These are phyloP conservation scores for Steinernema carpocapsae DNA, from an alignment of 2,888 invertebrate genomes.

Conservation along the genomic window DNA sequence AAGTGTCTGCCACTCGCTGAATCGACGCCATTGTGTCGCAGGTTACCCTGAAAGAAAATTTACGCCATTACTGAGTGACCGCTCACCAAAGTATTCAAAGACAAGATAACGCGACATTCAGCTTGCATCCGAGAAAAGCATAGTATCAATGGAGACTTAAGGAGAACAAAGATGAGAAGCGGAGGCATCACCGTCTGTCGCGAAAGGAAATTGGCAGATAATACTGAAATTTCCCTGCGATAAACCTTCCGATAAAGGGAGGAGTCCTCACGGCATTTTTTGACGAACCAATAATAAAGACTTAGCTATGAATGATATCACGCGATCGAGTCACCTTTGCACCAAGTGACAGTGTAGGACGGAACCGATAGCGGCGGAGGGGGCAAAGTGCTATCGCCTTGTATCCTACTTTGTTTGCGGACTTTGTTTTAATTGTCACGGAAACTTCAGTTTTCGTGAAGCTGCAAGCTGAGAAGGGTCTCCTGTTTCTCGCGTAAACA, in stretches of 20 bases:
- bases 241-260: slow-evolving; percentile 11
- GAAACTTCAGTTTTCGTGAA: background rate
- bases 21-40: slow-evolving; percentile 3
- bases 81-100: too few relatives aligned
- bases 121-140: background rate
- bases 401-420: background rate
- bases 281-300: slow-evolving; percentile 6
- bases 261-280: slow-evolving; percentile 7
- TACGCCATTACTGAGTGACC: background rate
- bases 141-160: background rate
- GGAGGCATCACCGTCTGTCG: too few relatives aligned
- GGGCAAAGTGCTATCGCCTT: background rate
- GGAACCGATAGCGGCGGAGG: background rate
- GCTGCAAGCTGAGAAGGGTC: too few relatives aligned
- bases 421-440: background rate
- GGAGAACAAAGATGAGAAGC: background rate
- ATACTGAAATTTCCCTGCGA: slow-evolving; percentile 4
- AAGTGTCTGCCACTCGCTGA: slow-evolving; percentile 46
- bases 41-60: background rate
- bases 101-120: background rate
- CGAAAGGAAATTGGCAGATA: slow-evolving; percentile 9
- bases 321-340: slow-evolving; percentile 32
- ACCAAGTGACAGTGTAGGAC: slow-evolving; percentile 22
- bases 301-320: slow-evolving; percentile 28
- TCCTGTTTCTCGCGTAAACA: background rate